Conservation (phyloP, 1,140 invertebrate species). For the Chrysopa pallens region DNA sequence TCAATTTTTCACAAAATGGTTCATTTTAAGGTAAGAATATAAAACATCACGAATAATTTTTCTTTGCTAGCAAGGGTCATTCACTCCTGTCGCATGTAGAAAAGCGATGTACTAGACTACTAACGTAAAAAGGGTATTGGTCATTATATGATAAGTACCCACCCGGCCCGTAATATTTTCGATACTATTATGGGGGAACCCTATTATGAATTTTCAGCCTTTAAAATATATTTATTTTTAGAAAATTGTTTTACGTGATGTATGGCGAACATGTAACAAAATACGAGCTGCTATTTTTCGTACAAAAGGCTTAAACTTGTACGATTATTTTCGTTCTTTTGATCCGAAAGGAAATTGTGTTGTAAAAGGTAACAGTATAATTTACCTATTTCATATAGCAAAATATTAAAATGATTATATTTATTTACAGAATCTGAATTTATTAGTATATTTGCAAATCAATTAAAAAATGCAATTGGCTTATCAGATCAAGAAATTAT, state of each 20-base stretch:
- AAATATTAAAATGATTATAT: background rate
- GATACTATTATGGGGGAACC: no score
- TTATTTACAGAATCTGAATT: conserved; percentile 42
- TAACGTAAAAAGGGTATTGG: no score
- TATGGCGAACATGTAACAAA: conserved; percentile 57
- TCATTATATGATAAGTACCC: no score
- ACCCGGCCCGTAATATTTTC: no score
- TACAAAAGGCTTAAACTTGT: conserved; percentile 39
- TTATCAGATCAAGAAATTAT: conserved; percentile 45
- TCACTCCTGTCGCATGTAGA: no score
- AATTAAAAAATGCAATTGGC: conserved; percentile 37
- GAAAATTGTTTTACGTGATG: conserved; percentile 25
- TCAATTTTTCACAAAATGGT: no score
- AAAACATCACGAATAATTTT: no score
- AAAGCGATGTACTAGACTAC: no score
- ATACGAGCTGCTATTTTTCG: conserved; percentile 47
- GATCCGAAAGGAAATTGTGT: conserved; percentile 43
- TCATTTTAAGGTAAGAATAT: no score
- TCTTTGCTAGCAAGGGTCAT: no score
- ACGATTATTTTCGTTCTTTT: conserved; percentile 41
- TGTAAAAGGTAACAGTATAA: conserved; percentile 34
- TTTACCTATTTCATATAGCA: background rate
- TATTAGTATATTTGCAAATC: conserved; percentile 41
- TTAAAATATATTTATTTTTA: conserved; percentile 7
- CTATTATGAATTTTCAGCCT: background rate